Evolutionary conservation across 2,113 vertebrate species (phyloP), one percentile per base, ranked within the genome.

Genomic region (Caracal caracal): DNA sequence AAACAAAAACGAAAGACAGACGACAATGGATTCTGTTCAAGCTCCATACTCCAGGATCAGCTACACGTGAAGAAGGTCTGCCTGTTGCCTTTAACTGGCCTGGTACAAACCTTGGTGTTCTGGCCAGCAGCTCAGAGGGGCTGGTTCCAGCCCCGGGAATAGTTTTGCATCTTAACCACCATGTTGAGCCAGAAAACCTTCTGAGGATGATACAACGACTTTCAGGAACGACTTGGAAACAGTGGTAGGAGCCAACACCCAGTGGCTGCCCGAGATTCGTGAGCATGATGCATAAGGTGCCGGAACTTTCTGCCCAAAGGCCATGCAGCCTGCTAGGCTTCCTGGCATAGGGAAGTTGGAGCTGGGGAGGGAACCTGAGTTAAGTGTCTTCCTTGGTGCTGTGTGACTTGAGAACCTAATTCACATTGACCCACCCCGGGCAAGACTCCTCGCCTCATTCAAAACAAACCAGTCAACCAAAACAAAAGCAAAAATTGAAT

Each of bases 251-350:
- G 3, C 0, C 35, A 12, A 5, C 26, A 28, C 4, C 49, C 30
- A 1, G 13, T 6, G 5, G 17, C 78, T 28, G 24, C 65, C 33
- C 3, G 16, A n/a, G 49, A 24, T 3, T 10, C 88, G 16, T 28
- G 7, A 80, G 47, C 20, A 0, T 0, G 4, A 37, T 10, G 11
- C 3, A 0, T 10, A 35, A 33, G 37, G 28, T 0, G 5, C 63
- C 8, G 4, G 10, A 26, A 33, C 10, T 26, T 16, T 19, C 88
- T 49, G 24, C 53, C 9, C 8, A 10, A 35, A 30, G 40, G 16
- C 6, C 8, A 0, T 1, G 11, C 4, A 33, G 61, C 22, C 40
- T 11, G 10, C 5, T 49, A 1, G 12, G 49, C 53, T 40, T 59
- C 70, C 51, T 47, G 33, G 63, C 65, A 17, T 11, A 22, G 8